Base-by-base conservation (phyloP, 2,888 invertebrate species). In the Drosophila silvestris region DNA sequence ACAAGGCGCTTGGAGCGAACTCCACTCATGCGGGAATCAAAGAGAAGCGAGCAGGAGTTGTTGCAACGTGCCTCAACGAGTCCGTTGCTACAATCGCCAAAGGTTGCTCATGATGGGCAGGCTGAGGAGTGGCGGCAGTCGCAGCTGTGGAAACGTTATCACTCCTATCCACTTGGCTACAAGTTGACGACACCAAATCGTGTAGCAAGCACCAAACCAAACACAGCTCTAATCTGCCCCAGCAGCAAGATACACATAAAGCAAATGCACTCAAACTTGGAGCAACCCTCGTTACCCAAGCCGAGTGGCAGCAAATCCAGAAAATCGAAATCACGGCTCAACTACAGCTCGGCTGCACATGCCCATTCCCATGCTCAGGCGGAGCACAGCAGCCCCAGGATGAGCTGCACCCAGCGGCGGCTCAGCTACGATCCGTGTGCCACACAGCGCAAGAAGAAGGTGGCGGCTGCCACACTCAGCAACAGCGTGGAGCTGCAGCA, bases 351-450 rank as follows among this genome's bases (percentile, higher is more conserved):
- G 7, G 30, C 53, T 14, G 84, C 75, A 14, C 82, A 83, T n/a
- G 68, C 66, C 37, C 57, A 67, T 14, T 75, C 63, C 10, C 82
- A 81, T 50, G 70, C 73, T 12, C 73, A 72, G 4, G 62, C 50
- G 22, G 70, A 66, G 52, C 63, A 22, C 0, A 44, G 26, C 47
- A 22, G 22, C 58, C 14, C 32, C 4, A 39, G n/a, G 9, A 77
- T 83, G 6, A 82, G 70, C 63, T 71, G 69, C 53, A 70, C 74
- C 6, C 74, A 74, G 39, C 74, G 90, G 0, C 73, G 85, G 0
- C 79, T 82, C 32, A 80, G 35, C 70, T 82, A 77, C 14, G 82
- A 84, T 65, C 79, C 82, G 2, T 79, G 70, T 41, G 77, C 72
- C 50, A 63, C 83, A 30, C 57, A 39, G 28, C 37, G 57, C 3